Base-by-base conservation (phyloP, 2,797 vertebrate species). In the Ataeniobius toweri region DNA sequence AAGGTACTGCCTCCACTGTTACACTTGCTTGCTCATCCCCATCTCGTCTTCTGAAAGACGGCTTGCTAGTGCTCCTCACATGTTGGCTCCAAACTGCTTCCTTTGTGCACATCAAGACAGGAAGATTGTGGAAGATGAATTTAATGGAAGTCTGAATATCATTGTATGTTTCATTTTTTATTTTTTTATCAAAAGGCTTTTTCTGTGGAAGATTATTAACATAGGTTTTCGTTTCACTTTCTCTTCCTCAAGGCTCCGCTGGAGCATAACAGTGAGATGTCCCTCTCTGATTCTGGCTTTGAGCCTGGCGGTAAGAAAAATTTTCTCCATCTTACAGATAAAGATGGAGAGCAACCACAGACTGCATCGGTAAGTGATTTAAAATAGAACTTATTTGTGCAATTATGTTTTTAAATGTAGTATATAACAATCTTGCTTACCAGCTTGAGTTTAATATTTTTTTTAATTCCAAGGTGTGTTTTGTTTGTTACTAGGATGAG, bases 281-380 rank as follows among this genome's bases (percentile, higher is more conserved):
- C 97, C 82, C 94, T 99, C 89, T 94, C 96, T 71, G 96, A 98
- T 87, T 96, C 97, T 86, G 96, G 96, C 80, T 99, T 99, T 95
- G 97, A 98, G 86, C 93, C 97, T 55, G 98, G 97, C 73, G 98
- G 97, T 76, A 99, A 99, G 91, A 98, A 94, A 91, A 99, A 99
- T 91, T 99, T 98, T 78, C 95, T 99, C 67, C 98, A 98, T 78
- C 94, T 99, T 75, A 97, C 96, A 8, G 98, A 99, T 93, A 99
- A 97, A 95, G 97, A 98, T 83, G 98, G 98, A 87, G 98, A 98
- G 89, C 98, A 99, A 92, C 98, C 98, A 80, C 98, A 97, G 71
- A 89, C 96, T 78, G 90, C 93, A 76, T 95, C 96, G 39, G 98
- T 99, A 90, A 96, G 96, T 94, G 20, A 46, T 61, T 63, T 26